A percentile compares a stretch with the other conserved stretches of the same genome.
Evolutionary conservation across 1,140 invertebrate species (phyloP).

Genomic region (Drosophila obscura): DNA sequence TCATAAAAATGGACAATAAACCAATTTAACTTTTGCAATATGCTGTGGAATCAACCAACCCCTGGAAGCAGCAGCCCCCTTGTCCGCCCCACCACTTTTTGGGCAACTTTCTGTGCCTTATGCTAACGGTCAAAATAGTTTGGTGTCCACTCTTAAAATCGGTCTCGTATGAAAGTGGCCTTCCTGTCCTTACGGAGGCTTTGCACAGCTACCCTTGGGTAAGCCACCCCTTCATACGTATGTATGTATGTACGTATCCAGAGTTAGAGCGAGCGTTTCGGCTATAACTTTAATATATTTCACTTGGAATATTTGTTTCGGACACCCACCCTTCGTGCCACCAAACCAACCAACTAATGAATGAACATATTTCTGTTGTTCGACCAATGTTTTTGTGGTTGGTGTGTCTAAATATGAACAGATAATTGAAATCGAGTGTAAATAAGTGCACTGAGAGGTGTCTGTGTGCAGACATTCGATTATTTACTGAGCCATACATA

Average conservation of each 20-base stretch:
- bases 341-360: slow-evolving; percentile 11
- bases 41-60: slow-evolving; percentile 52
- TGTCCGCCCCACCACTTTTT: not conserved
- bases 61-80: slow-evolving; percentile 13
- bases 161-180: slow-evolving; percentile 1
- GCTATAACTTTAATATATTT: slow-evolving; percentile 58
- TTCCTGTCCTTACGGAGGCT: no score
- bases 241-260: no score
- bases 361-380: slow-evolving; percentile 43
- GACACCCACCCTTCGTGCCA: slow-evolving; percentile 5
- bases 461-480: slow-evolving; percentile 6
- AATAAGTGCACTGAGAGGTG: slow-evolving; percentile 46
- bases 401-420: slow-evolving; percentile 62
- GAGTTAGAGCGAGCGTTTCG: slow-evolving; percentile 12
- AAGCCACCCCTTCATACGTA: no score
- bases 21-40: slow-evolving; percentile 81
- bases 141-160: slow-evolving; percentile 55
- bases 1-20: slow-evolving; percentile 74
- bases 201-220: no score
- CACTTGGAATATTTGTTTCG: slow-evolving; percentile 40
- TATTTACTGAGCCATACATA: no score
- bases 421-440: slow-evolving; percentile 77
- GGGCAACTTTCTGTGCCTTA: slow-evolving; percentile 36
- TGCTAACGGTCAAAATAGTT: slow-evolving; percentile 72
- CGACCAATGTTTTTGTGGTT: slow-evolving; percentile 29